phyloP scores from a whole-genome alignment of 2,113 vertebrate species.

The Naja naja region DNA sequence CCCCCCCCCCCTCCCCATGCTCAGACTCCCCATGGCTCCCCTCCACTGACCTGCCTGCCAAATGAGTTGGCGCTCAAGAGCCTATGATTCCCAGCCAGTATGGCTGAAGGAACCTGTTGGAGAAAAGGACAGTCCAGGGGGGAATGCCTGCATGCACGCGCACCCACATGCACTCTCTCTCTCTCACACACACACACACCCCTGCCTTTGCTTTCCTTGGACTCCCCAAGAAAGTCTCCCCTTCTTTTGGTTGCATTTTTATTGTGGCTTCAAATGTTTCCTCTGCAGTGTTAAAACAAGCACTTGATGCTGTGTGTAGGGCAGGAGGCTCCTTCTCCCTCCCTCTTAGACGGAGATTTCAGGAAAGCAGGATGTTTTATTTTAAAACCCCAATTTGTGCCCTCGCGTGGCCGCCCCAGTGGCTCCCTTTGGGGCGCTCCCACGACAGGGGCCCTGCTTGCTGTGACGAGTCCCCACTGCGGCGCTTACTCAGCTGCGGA shows the following conservation, averaged over 20 bases:
- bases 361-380: too few relatives aligned
- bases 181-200: too few relatives aligned
- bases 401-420: fast-evolving
- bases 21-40: neutral
- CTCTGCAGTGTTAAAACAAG: too few relatives aligned
- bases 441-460: neutral
- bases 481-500: neutral
- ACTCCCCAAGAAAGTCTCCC: neutral
- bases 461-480: neutral
- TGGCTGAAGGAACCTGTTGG: neutral
- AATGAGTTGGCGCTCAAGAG: neutral
- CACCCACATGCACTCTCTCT: too few relatives aligned
- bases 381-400: too few relatives aligned
- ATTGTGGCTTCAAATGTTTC: neutral
- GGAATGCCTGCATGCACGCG: neutral
- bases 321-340: neutral
- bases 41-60: neutral
- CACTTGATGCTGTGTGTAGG: neutral
- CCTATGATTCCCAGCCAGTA: neutral
- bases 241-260: neutral
- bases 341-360: neutral
- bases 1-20: too few relatives aligned
- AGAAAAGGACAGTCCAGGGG: neutral
- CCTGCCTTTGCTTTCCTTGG: neutral
- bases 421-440: neutral